These are phyloP conservation scores for Euzophera pinguis DNA, from an alignment of 2,888 invertebrate genomes.

Conservation along the genomic window DNA sequence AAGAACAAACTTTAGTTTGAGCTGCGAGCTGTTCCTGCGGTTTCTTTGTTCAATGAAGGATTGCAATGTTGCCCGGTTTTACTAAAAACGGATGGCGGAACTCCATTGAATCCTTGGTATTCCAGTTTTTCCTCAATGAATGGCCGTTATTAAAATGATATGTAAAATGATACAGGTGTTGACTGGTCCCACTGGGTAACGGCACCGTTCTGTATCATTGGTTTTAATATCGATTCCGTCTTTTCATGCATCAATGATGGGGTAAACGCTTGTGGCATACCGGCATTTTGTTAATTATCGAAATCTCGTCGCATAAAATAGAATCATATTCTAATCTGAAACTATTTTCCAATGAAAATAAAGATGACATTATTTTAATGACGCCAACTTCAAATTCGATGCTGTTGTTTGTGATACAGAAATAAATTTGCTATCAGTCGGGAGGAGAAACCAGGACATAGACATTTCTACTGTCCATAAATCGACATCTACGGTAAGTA, in stretches of 20 bases:
- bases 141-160: neutral
- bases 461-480: too few relatives aligned
- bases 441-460: too few relatives aligned
- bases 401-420: too few relatives aligned
- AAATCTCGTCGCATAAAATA: neutral
- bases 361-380: too few relatives aligned
- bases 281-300: neutral
- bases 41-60: constrained; percentile 31
- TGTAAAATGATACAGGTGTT: neutral
- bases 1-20: constrained; percentile 23
- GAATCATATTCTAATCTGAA: too few relatives aligned
- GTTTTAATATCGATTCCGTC: constrained; percentile 46
- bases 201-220: constrained; percentile 62
- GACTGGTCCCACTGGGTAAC: constrained; percentile 49
- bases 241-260: constrained; percentile 11
- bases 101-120: constrained; percentile 13
- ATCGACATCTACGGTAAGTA: too few relatives aligned
- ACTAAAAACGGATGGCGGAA: constrained; percentile 61
- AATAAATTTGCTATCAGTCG: too few relatives aligned
- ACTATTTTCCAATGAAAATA: too few relatives aligned
- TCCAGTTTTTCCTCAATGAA: neutral
- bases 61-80: constrained; percentile 37
- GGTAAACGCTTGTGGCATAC: neutral
- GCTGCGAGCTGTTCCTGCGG: constrained; percentile 13
- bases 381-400: too few relatives aligned